Conservation (phyloP, 2,113 vertebrate species). For the Sapayoa aenigma region DNA sequence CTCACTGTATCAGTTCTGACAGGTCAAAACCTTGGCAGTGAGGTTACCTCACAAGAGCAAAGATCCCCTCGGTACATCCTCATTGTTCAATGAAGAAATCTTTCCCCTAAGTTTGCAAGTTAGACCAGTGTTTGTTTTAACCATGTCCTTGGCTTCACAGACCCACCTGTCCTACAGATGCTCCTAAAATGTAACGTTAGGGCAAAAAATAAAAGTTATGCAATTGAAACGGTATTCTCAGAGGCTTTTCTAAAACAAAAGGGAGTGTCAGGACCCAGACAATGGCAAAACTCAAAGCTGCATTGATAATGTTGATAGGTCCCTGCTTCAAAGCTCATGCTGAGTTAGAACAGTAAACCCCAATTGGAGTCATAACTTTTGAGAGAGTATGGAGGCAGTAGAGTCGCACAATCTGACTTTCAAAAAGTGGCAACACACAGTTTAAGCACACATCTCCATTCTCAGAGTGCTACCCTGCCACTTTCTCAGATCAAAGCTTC, state of each 20-base stretch:
- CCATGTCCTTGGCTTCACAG: neutral
- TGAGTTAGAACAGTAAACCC: neutral
- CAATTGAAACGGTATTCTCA: neutral
- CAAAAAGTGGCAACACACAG: neutral
- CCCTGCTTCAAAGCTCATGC: neutral
- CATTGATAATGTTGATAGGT: neutral
- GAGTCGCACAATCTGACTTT: neutral
- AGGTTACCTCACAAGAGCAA: neutral
- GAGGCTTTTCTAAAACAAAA: neutral
- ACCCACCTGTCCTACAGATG: neutral
- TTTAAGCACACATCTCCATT: neutral
- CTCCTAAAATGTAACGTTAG: neutral
- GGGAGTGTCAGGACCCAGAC: neutral
- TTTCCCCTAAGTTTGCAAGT: neutral
- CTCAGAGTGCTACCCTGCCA: neutral
- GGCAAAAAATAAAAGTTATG: accelerated
- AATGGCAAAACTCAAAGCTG: neutral
- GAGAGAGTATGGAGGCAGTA: neutral
- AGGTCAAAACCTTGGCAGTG: neutral
- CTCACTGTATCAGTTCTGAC: neutral
- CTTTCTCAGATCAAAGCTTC: neutral
- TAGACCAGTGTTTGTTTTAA: neutral
- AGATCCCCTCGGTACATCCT: neutral
- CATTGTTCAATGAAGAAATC: neutral
- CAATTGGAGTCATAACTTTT: neutral